Conservation (phyloP, 2,888 invertebrate genomes). For the Rapana venosa region DNA sequence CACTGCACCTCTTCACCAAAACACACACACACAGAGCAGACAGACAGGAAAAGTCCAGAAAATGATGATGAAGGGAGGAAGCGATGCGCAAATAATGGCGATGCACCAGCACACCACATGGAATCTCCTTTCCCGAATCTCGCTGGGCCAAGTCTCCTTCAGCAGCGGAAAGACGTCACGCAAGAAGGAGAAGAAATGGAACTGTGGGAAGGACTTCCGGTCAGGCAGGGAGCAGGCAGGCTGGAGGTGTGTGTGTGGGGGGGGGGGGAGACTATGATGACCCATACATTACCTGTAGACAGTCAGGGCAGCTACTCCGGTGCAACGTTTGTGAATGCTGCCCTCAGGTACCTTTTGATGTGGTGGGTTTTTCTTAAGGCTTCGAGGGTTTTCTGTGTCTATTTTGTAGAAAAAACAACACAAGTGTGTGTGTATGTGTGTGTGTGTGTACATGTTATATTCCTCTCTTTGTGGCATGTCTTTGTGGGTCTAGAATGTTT, state of each 20-base stretch:
- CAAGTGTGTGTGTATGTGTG: too few relatives aligned
- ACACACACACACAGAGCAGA: background rate
- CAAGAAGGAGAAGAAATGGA: conserved; percentile 30
- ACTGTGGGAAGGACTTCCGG: conserved; percentile 28
- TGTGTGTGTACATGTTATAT: too few relatives aligned
- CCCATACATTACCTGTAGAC: conserved; percentile 7
- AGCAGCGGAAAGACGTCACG: conserved; percentile 19
- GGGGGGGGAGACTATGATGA: background rate
- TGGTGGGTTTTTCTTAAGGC: too few relatives aligned
- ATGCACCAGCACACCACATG: background rate
- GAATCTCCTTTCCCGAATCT: background rate
- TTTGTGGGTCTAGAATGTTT: too few relatives aligned
- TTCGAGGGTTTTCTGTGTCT: too few relatives aligned
- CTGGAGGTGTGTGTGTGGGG: background rate
- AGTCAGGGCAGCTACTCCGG: too few relatives aligned
- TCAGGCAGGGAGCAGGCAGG: background rate
- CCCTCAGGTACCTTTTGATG: too few relatives aligned
- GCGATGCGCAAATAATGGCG: background rate
- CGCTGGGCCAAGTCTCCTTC: background rate
- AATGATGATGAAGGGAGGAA: background rate
- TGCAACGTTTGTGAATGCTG: too few relatives aligned
- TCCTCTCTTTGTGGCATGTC: too few relatives aligned
- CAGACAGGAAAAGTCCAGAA: background rate
- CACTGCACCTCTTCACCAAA: background rate
- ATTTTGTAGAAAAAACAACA: too few relatives aligned